Percentiles rank a stretch among this genome's conserved stretches.
phyloP scores from a whole-genome alignment of 2,113 vertebrate genomes.

The Emydura subglobosa region DNA sequence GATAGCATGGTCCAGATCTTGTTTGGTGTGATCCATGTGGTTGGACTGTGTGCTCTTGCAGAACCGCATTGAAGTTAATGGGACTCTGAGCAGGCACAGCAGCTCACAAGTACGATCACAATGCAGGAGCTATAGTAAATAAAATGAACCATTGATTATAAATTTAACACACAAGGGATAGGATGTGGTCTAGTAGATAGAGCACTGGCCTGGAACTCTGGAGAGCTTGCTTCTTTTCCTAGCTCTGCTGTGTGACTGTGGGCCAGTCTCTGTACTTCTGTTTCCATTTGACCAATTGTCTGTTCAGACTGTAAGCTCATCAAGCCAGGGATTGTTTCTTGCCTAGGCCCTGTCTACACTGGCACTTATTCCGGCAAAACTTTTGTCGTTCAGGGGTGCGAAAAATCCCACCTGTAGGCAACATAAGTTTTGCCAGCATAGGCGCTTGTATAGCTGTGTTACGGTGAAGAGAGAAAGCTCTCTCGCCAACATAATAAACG shows the following conservation, averaged over 20 bases:
- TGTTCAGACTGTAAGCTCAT: neutral
- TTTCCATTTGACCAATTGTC: neutral
- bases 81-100: neutral
- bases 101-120: neutral
- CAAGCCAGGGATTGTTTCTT: neutral
- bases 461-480: too few species aligned
- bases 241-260: neutral
- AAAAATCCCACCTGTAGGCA: too few species aligned
- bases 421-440: too few species aligned
- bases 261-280: neutral
- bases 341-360: neutral
- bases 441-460: too few species aligned
- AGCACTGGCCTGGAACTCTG: neutral
- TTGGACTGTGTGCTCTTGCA: neutral
- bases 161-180: neutral
- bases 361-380: too few species aligned
- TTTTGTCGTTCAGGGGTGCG: too few species aligned
- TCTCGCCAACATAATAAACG: too few species aligned
- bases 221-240: neutral
- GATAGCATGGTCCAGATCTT: constrained; percentile 43
- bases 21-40: neutral
- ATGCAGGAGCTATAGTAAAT: neutral
- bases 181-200: rapidly evolving
- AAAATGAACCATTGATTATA: neutral
- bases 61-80: constrained; percentile 1